A percentile compares a stretch with the other conserved stretches of the same genome.
phyloP scores from a whole-genome alignment of 2,113 vertebrate genomes.

The Gopherus evgoodei region DNA sequence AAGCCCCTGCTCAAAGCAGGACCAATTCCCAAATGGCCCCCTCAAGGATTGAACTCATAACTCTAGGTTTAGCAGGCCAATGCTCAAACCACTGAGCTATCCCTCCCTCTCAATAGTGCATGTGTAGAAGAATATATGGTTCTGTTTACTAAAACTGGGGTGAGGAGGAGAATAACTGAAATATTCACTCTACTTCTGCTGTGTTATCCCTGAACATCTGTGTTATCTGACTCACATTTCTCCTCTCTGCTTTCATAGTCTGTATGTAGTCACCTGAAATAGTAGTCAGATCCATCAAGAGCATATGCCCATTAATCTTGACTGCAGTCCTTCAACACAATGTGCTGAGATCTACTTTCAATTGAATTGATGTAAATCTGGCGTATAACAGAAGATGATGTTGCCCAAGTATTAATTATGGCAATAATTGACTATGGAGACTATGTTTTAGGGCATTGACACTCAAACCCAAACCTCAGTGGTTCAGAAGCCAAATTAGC shows the following conservation, averaged over 20 bases:
- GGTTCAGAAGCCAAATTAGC: too few species aligned
- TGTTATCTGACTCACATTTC: neutral
- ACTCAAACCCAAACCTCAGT: too few species aligned
- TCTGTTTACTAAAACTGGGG: neutral
- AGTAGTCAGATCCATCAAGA: neutral
- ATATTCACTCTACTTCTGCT: neutral
- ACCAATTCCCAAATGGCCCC: too few species aligned
- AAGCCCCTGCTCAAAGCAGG: too few species aligned
- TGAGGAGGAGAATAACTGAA: neutral
- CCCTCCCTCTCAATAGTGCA: neutral
- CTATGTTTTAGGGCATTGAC: neutral
- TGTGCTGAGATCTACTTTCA: neutral
- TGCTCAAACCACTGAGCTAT: too few species aligned
- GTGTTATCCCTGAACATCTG: neutral
- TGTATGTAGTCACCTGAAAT: conserved; percentile 21
- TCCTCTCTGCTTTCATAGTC: neutral
- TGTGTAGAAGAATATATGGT: neutral
- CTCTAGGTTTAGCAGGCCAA: too few species aligned
- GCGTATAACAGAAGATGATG: neutral
- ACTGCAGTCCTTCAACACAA: neutral
- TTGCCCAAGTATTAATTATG: neutral
- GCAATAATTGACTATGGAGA: neutral
- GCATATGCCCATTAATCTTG: neutral
- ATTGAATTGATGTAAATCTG: neutral
- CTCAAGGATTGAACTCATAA: too few species aligned